A percentile compares a stretch with the other conserved stretches of the same genome.
Conservation (phyloP, 2,888 invertebrate species). For the Napeogenes sylphis region DNA sequence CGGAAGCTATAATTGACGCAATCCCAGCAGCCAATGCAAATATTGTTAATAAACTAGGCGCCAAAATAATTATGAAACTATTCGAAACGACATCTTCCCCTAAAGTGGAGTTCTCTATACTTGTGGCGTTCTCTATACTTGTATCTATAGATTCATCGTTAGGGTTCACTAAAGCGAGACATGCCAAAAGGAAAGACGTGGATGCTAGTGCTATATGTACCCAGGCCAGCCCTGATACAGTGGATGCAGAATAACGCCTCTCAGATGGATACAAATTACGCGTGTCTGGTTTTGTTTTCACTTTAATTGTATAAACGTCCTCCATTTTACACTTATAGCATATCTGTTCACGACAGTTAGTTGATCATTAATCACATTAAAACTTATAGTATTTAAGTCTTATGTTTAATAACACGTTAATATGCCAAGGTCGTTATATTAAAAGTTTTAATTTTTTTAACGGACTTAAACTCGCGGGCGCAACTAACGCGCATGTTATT, state of each 20-base stretch:
- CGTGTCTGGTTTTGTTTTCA: constrained; percentile 79
- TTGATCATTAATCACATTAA: constrained; percentile 10
- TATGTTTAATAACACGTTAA: constrained; percentile 20
- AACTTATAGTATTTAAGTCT: constrained; percentile 14
- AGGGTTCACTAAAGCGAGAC: constrained; percentile 68
- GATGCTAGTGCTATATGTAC: constrained; percentile 79
- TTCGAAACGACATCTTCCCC: constrained; percentile 30
- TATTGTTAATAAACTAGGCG: constrained; percentile 70
- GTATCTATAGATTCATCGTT: constrained; percentile 32
- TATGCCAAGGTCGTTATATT: constrained; percentile 27
- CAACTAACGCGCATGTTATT: constrained; percentile 37
- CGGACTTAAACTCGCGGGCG: constrained; percentile 22
- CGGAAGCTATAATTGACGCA: constrained; percentile 79
- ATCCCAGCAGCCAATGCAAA: constrained; percentile 73
- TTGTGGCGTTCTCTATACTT: constrained; percentile 16
- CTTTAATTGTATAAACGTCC: constrained; percentile 82
- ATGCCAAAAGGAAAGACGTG: constrained; percentile 77
- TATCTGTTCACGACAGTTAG: constrained; percentile 28
- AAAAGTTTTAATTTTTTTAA: constrained; percentile 32
- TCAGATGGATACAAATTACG: constrained; percentile 81
- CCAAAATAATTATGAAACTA: constrained; percentile 61
- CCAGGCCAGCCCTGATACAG: constrained; percentile 80
- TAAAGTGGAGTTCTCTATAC: constrained; percentile 31
- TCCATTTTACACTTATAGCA: constrained; percentile 72
- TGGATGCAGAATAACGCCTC: constrained; percentile 81